Conservation (phyloP, 2,888 invertebrate species). For the Agriopis aurantiaria region DNA sequence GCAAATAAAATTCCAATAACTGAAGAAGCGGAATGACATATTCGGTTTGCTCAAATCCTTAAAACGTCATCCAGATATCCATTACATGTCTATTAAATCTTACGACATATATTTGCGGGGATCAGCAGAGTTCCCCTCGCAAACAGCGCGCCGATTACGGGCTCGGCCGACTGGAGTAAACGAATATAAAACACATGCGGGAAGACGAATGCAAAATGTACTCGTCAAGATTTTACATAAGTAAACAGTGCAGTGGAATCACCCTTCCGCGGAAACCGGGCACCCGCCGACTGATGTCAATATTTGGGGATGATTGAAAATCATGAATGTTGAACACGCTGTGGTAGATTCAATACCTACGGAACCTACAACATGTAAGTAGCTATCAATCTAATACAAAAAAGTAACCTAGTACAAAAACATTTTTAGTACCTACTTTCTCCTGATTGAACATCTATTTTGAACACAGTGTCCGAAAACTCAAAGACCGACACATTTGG, state of each 20-base stretch:
- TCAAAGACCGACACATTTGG: too few relatives aligned
- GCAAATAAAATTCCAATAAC: slow-evolving; percentile 85
- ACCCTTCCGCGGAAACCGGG: slow-evolving; percentile 59
- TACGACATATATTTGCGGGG: slow-evolving; percentile 86
- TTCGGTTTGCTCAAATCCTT: slow-evolving; percentile 87
- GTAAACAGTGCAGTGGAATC: slow-evolving; percentile 79
- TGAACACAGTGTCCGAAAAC: too few relatives aligned
- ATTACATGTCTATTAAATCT: slow-evolving; percentile 87
- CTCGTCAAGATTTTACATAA: slow-evolving; percentile 85
- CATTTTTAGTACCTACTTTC: not conserved
- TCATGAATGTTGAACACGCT: slow-evolving; percentile 24
- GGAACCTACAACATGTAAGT: not conserved
- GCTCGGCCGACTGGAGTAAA: slow-evolving; percentile 84
- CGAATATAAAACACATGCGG: slow-evolving; percentile 86
- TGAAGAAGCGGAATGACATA: slow-evolving; percentile 82
- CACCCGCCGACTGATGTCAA: slow-evolving; percentile 48
- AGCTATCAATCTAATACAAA: not conserved
- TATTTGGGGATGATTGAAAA: slow-evolving; percentile 50
- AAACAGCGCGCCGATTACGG: slow-evolving; percentile 84
- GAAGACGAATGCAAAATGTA: slow-evolving; percentile 84
- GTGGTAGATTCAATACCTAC: slow-evolving; percentile 2
- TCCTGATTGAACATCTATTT: too few relatives aligned
- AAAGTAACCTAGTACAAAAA: too few relatives aligned
- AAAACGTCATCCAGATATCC: slow-evolving; percentile 87
- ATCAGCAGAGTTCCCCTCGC: slow-evolving; percentile 84